Evolutionary conservation across 2,888 invertebrate genomes (phyloP).

Genomic region (Tyria jacobaeae): DNA sequence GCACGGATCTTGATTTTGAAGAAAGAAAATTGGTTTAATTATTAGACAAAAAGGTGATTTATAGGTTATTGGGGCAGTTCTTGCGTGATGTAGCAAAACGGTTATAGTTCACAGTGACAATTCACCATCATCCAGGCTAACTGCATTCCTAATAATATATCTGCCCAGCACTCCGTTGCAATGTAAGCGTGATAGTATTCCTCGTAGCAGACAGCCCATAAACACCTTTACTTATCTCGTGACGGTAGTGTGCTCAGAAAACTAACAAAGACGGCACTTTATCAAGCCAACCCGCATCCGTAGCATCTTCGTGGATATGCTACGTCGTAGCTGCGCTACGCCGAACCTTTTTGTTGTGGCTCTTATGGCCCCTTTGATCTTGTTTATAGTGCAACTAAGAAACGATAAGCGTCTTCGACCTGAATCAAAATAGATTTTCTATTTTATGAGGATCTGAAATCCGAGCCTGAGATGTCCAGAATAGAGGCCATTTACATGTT

Average conservation of each 20-base stretch:
- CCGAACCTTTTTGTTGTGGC: slow-evolving; percentile 18
- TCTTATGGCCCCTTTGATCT: slow-evolving; percentile 25
- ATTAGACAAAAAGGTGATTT: background rate
- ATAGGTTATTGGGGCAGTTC: too few species aligned
- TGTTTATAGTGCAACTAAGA: slow-evolving; percentile 24
- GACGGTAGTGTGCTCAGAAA: background rate
- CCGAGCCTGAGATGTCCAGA: slow-evolving; percentile 2
- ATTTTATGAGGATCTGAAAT: slow-evolving; percentile 7
- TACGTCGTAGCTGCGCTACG: slow-evolving; percentile 26
- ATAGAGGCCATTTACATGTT: slow-evolving; percentile 3
- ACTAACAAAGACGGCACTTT: slow-evolving; percentile 18
- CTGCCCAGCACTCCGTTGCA: background rate
- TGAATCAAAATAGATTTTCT: slow-evolving; percentile 26
- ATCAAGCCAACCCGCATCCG: slow-evolving; percentile 25
- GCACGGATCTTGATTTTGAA: background rate
- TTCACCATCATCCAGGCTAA: background rate
- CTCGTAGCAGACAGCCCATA: background rate
- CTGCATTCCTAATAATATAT: too few species aligned
- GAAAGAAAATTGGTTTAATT: background rate
- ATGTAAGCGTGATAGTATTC: background rate
- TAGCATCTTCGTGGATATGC: slow-evolving; percentile 22
- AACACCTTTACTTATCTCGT: slow-evolving; percentile 5
- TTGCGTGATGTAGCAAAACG: background rate
- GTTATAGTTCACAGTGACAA: background rate
- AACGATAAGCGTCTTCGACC: slow-evolving; percentile 20